These are phyloP conservation scores for Ailurus styani DNA, from an alignment of 2,113 vertebrate genomes.

Conservation along the genomic window DNA sequence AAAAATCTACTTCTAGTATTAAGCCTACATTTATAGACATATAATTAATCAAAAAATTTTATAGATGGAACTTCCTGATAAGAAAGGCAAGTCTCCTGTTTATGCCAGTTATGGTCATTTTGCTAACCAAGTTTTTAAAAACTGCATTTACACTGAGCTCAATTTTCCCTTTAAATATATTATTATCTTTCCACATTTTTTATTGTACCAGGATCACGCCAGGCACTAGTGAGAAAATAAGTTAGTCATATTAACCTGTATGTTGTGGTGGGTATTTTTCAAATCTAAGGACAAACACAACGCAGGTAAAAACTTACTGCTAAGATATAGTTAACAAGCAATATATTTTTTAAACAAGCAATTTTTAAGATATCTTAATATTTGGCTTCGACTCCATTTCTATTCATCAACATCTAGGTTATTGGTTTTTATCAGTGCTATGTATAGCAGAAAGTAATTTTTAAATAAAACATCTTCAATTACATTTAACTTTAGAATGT, in stretches of 20 bases:
- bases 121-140: background rate
- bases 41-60: background rate
- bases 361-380: background rate
- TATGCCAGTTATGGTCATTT: background rate
- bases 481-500: background rate
- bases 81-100: background rate
- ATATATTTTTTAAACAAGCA: background rate
- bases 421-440: background rate
- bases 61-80: background rate
- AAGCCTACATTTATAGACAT: background rate
- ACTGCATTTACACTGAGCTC: background rate
- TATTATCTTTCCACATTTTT: background rate
- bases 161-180: constrained; percentile 17
- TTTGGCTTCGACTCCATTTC: background rate
- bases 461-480: background rate
- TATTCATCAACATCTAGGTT: background rate
- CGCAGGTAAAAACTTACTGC: background rate
- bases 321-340: background rate
- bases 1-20: background rate
- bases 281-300: background rate
- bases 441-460: background rate
- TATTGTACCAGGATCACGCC: background rate
- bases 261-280: background rate
- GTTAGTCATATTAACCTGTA: background rate
- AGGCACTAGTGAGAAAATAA: background rate